phyloP scores from a whole-genome alignment of 2,888 invertebrate genomes.

The Epicampocera succincta region DNA sequence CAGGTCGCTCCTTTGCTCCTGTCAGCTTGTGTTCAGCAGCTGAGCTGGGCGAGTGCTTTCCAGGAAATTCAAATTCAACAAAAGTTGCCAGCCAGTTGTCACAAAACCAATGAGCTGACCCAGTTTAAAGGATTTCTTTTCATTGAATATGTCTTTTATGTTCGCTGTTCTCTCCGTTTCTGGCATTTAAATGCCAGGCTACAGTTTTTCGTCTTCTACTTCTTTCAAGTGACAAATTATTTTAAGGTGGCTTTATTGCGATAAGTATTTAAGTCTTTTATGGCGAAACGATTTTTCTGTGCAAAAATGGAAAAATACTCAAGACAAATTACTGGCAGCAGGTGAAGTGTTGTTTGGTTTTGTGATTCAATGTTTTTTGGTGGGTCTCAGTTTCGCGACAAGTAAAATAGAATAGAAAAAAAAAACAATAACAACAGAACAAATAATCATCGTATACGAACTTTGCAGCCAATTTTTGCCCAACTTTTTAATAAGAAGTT shows the following conservation, averaged over 20 bases:
- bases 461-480: too few relatives aligned
- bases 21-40: conserved; percentile 1
- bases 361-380: too few relatives aligned
- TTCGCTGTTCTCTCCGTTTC: neutral
- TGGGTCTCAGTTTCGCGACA: too few relatives aligned
- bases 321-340: too few relatives aligned
- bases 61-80: neutral
- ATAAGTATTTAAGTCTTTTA: neutral
- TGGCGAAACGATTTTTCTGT: too few relatives aligned
- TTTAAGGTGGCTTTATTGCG: neutral
- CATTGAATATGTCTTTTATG: neutral
- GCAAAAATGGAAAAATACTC: neutral
- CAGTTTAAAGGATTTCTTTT: conserved; percentile 38
- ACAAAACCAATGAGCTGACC: conserved; percentile 48
- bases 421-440: too few relatives aligned
- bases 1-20: conserved; percentile 6
- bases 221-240: conserved; percentile 27
- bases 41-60: neutral
- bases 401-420: too few relatives aligned
- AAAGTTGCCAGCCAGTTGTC: conserved; percentile 53
- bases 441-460: too few relatives aligned
- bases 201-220: conserved; percentile 1
- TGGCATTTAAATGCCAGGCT: conserved; percentile 21
- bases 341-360: too few relatives aligned
- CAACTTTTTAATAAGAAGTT: too few relatives aligned